Conservation (phyloP, 2,797 vertebrate species). For the Alectoris magna region DNA sequence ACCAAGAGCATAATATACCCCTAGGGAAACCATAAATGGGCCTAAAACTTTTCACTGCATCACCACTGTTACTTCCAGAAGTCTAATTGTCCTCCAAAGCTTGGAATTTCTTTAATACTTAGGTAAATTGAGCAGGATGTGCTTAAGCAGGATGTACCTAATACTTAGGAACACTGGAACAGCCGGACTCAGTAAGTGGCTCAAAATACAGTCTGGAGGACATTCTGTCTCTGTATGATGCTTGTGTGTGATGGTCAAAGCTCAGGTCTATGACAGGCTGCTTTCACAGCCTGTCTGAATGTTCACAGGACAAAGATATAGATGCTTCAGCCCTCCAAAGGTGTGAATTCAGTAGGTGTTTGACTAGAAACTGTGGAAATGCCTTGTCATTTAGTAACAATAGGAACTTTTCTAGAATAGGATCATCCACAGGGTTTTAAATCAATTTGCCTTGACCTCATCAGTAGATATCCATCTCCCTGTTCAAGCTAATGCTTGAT, state of each 20-base stretch:
- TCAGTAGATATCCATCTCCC: neutral
- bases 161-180: neutral
- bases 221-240: neutral
- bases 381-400: neutral
- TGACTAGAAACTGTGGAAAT: neutral
- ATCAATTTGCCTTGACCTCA: neutral
- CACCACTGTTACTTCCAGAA: neutral
- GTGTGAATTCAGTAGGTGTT: neutral
- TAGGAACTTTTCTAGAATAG: neutral
- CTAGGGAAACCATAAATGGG: neutral
- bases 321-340: neutral
- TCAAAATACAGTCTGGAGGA: neutral
- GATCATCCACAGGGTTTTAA: neutral
- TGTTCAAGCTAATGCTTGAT: neutral
- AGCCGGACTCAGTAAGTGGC: neutral
- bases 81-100: neutral
- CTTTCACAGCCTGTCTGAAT: neutral
- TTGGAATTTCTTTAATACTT: rapidly evolving
- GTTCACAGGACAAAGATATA: neutral
- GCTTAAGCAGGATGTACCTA: neutral
- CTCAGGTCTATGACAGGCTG: neutral
- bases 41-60: neutral
- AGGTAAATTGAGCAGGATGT: neutral
- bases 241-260: neutral
- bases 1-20: neutral